Percentiles rank a stretch among this genome's conserved stretches.
Conservation (phyloP, 2,888 invertebrate genomes). For the Dorcus parallelipipedus region DNA sequence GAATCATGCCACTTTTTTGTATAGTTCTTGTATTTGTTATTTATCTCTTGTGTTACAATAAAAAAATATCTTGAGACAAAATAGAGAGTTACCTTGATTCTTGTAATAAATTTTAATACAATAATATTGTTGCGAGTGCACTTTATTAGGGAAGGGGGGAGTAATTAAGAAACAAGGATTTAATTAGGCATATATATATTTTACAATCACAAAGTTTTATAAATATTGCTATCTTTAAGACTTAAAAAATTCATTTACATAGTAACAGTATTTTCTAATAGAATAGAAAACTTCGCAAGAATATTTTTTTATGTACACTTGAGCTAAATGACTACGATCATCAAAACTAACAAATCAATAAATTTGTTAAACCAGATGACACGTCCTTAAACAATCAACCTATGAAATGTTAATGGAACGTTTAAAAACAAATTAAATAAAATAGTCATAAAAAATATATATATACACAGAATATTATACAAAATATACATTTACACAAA, state of each 20-base stretch:
- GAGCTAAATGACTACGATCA: constrained; percentile 38
- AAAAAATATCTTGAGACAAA: no score
- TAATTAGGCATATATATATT: constrained; percentile 35
- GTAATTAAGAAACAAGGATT: not conserved
- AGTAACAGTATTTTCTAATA: constrained; percentile 45
- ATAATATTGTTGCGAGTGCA: no score
- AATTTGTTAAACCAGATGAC: constrained; percentile 3
- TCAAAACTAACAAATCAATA: constrained; percentile 9
- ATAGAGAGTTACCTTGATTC: no score
- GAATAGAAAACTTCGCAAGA: constrained; percentile 46
- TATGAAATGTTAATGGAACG: constrained; percentile 16
- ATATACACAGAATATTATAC: constrained; percentile 34
- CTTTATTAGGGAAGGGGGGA: no score
- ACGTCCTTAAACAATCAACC: constrained; percentile 2
- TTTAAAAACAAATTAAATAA: constrained; percentile 15
- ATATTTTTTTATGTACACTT: constrained; percentile 47
- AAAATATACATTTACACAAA: constrained; percentile 30
- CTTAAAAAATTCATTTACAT: constrained; percentile 48
- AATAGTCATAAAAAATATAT: constrained; percentile 15
- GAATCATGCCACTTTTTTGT: no score
- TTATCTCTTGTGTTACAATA: no score
- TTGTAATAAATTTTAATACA: no score
- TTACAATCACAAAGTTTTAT: constrained; percentile 51
- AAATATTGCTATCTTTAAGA: constrained; percentile 51
- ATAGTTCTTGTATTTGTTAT: no score